Conservation (phyloP, 2,888 invertebrate species). For the Eristalinus aeneus region DNA sequence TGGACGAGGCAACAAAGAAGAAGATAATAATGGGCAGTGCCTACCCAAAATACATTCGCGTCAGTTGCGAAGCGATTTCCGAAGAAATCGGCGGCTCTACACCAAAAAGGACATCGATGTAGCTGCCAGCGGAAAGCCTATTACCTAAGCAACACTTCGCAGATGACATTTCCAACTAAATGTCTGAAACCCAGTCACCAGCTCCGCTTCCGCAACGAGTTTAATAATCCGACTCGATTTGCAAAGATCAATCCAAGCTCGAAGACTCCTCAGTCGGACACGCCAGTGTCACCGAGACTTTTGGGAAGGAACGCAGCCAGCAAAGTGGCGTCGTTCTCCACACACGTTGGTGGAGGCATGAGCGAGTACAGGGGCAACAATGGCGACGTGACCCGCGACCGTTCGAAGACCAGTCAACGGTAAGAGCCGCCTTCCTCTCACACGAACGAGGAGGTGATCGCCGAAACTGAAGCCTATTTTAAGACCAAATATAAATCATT, state of each 20-base stretch:
- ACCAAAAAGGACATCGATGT: conserved; percentile 22
- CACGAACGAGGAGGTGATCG: too few species aligned
- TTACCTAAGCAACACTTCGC: conserved; percentile 80
- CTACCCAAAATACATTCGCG: conserved; percentile 88
- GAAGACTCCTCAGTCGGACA: conserved; percentile 86
- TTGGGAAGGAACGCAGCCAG: conserved; percentile 73
- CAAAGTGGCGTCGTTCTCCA: conserved; percentile 72
- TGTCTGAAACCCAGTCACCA: conserved; percentile 74
- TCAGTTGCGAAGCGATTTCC: conserved; percentile 94
- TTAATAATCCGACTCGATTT: conserved; percentile 75
- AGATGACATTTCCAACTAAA: conserved; percentile 77
- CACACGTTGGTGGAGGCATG: conserved; percentile 67
- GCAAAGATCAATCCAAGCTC: conserved; percentile 77
- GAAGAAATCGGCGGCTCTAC: conserved; percentile 86
- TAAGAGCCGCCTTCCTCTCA: conserved; percentile 73
- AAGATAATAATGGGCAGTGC: conserved; percentile 78
- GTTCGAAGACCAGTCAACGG: conserved; percentile 85
- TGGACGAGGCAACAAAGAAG: conserved; percentile 81
- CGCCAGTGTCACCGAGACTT: conserved; percentile 82
- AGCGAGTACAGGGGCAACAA: conserved; percentile 82
- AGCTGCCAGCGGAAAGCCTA: conserved; percentile 56
- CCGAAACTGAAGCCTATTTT: too few species aligned
- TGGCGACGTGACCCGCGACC: conserved; percentile 81
- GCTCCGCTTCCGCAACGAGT: conserved; percentile 76
- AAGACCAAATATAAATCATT: too few species aligned